Conservation (phyloP, 2,113 vertebrate species). For the Nibea albiflora region DNA sequence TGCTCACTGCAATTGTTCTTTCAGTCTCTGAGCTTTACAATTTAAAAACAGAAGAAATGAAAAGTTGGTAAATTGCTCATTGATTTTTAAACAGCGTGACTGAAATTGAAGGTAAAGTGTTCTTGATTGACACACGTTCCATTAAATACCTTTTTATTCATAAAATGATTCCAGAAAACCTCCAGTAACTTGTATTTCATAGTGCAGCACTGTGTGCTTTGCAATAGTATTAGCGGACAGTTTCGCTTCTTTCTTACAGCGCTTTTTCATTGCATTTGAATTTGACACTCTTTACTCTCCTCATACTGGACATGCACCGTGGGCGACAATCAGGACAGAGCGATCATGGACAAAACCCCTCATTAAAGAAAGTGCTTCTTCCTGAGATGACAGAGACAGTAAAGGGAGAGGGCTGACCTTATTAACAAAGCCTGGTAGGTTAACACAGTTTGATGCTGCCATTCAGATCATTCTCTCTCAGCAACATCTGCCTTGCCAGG, state of each 20-base stretch:
- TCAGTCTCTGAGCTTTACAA: background rate
- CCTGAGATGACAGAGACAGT: background rate
- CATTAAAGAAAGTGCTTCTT: constrained; percentile 43
- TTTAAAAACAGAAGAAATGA: background rate
- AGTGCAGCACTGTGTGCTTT: background rate
- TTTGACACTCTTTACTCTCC: constrained; percentile 10
- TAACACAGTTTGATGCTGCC: constrained; percentile 19
- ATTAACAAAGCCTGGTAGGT: constrained; percentile 35
- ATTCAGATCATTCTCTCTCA: constrained; percentile 30
- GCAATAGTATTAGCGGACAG: background rate
- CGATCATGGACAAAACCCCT: constrained; percentile 36
- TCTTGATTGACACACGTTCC: background rate
- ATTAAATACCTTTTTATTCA: background rate
- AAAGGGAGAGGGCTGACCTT: constrained; percentile 42
- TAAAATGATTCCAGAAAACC: background rate
- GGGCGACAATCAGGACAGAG: constrained; percentile 19
- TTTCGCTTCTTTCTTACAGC: background rate
- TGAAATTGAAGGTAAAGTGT: background rate
- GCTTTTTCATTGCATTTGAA: background rate
- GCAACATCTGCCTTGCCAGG: background rate
- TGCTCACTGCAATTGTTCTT: constrained; percentile 1
- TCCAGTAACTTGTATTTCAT: background rate
- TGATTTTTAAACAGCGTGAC: background rate
- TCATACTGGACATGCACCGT: constrained; percentile 17
- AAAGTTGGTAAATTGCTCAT: background rate